phyloP scores from a whole-genome alignment of 2,888 invertebrate species.

The Trachelus iudaicus region DNA sequence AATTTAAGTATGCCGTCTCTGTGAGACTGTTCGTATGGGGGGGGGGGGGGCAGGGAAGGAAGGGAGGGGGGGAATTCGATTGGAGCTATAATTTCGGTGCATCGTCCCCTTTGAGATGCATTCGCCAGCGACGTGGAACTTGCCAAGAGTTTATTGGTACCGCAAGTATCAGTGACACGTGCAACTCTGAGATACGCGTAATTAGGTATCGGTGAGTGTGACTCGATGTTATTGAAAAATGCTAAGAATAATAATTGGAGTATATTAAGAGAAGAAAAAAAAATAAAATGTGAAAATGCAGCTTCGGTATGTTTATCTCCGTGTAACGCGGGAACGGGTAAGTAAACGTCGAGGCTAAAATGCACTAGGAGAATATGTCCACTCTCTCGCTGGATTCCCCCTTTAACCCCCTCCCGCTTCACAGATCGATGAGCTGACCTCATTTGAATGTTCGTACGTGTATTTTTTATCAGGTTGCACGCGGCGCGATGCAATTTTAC shows the following conservation, averaged over 20 bases:
- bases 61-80: not conserved
- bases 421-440: constrained; percentile 2
- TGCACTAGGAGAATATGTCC: not conserved
- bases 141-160: not conserved
- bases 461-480: not conserved
- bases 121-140: not conserved
- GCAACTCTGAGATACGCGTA: not conserved
- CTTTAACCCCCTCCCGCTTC: too few relatives aligned
- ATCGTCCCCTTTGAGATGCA: not conserved
- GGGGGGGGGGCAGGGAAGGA: too few relatives aligned
- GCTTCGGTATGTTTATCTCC: not conserved
- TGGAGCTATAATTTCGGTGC: not conserved
- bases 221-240: not conserved
- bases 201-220: not conserved
- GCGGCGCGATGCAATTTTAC: not conserved
- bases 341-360: not conserved
- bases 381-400: not conserved
- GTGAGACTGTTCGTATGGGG: not conserved
- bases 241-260: not conserved
- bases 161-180: not conserved
- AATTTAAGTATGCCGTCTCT: not conserved
- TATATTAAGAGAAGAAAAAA: not conserved
- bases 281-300: not conserved
- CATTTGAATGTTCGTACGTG: not conserved
- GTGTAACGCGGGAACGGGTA: not conserved